A percentile compares a stretch with the other conserved stretches of the same genome.
These are phyloP conservation scores for Embidobia sp. DNA, from an alignment of 2,888 invertebrate genomes.

Conservation along the genomic window DNA sequence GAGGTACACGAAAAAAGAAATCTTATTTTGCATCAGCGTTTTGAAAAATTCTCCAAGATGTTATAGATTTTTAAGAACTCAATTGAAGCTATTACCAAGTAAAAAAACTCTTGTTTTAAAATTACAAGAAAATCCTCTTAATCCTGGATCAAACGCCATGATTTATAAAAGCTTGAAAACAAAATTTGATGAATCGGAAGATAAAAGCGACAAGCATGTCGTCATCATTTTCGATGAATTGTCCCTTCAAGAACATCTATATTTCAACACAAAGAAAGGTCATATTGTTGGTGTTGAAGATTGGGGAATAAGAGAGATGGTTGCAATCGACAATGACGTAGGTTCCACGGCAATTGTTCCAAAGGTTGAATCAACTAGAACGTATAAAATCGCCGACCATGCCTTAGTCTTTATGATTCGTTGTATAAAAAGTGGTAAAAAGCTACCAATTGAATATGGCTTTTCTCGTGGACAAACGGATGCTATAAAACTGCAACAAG, in stretches of 20 bases:
- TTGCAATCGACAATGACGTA: too few relatives aligned
- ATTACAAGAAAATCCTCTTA: not conserved
- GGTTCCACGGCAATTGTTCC: too few relatives aligned
- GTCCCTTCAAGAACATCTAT: not conserved
- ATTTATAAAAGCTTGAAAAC: not conserved
- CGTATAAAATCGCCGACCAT: too few relatives aligned
- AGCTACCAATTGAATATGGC: not conserved
- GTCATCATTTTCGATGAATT: not conserved
- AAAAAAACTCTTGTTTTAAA: not conserved
- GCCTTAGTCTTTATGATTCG: too few relatives aligned
- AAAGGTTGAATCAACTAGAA: too few relatives aligned
- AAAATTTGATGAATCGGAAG: not conserved
- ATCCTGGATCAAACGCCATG: not conserved
- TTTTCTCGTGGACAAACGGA: not conserved
- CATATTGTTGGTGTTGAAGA: too few relatives aligned
- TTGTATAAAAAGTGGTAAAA: too few relatives aligned
- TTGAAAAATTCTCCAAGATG: not conserved
- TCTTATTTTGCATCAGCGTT: not conserved
- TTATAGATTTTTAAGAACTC: not conserved
- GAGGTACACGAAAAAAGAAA: not conserved
- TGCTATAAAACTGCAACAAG: not conserved
- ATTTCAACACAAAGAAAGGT: too few relatives aligned
- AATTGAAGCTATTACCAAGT: not conserved
- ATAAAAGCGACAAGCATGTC: not conserved
- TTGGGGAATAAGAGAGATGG: too few relatives aligned